Evolutionary conservation across 2,888 invertebrate species (phyloP).

Genomic region (Mimas tiliae): DNA sequence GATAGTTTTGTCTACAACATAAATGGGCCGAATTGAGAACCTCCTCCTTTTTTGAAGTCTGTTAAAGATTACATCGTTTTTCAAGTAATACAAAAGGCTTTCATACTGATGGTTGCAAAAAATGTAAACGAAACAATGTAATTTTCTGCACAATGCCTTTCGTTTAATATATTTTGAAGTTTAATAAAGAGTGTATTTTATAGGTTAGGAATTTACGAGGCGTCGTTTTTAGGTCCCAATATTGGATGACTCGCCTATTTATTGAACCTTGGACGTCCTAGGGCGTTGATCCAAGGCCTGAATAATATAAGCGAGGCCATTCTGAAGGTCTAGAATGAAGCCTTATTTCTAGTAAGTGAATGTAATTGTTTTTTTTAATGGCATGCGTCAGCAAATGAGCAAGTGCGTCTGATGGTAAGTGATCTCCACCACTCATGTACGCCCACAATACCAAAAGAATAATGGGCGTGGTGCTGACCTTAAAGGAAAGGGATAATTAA

Average conservation of each 20-base stretch:
- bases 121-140: background rate
- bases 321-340: no score
- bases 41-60: no score
- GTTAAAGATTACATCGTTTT: background rate
- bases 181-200: constrained; percentile 21
- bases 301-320: background rate
- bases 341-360: no score
- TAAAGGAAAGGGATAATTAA: no score
- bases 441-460: no score
- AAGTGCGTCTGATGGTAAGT: no score
- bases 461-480: no score
- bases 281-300: background rate
- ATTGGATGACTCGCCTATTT: background rate
- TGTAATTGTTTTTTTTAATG: no score
- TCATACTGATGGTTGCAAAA: background rate
- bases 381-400: no score
- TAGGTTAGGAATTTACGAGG: constrained; percentile 4
- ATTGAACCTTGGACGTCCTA: background rate
- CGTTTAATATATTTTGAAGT: constrained; percentile 8
- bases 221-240: background rate
- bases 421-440: no score
- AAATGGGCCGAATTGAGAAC: no score
- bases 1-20: no score
- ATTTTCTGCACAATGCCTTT: constrained; percentile 2
- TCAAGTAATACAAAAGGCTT: background rate